A percentile compares a stretch with the other conserved stretches of the same genome.
These are phyloP conservation scores for Ascidia mentula DNA, from an alignment of 23 tunicate species.

Conservation along the genomic window DNA sequence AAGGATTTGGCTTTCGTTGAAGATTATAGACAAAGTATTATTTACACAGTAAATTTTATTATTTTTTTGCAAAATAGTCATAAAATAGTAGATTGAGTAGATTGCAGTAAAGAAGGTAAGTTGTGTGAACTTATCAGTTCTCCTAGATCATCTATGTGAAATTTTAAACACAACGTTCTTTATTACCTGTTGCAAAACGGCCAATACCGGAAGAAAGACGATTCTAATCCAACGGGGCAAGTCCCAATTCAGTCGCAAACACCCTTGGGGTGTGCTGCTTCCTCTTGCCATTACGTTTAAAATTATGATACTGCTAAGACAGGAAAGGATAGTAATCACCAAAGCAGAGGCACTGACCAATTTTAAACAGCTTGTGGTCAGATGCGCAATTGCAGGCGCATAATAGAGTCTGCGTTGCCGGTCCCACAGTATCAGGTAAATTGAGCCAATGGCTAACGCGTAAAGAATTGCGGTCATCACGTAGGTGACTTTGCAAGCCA, in stretches of 20 bases:
- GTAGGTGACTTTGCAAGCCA: neutral
- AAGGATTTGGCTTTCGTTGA: too few species aligned
- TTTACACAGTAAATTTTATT: too few species aligned
- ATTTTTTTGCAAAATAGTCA: too few species aligned
- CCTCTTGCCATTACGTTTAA: neutral
- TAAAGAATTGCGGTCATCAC: neutral
- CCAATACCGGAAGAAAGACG: conserved; percentile 5
- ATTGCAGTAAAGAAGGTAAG: too few species aligned
- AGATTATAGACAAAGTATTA: too few species aligned
- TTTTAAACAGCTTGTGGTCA: neutral
- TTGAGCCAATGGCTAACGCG: neutral
- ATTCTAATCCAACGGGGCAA: neutral
- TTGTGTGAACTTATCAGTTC: too few species aligned
- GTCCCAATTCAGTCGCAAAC: neutral
- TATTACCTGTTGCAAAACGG: neutral
- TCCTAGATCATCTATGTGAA: neutral
- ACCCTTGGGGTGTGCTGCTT: neutral
- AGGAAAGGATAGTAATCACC: neutral
- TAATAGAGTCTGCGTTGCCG: neutral
- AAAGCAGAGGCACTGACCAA: neutral
- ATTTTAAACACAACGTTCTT: neutral
- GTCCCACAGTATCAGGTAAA: neutral
- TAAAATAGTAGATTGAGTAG: too few species aligned
- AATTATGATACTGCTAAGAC: neutral
- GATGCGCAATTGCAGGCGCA: neutral